These are phyloP conservation scores for Elegia similella DNA, from an alignment of 2,888 invertebrate species.

Conservation along the genomic window DNA sequence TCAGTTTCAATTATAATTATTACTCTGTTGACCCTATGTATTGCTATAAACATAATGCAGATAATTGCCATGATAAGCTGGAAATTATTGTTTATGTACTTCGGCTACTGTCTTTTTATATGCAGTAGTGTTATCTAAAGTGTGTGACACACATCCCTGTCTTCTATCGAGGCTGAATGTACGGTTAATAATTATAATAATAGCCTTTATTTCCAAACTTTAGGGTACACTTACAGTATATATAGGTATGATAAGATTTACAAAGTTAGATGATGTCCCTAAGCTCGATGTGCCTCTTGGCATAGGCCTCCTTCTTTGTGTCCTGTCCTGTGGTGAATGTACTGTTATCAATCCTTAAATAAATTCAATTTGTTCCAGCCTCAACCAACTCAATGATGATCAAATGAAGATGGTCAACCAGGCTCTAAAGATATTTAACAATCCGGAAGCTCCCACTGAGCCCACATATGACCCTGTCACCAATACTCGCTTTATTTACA, in stretches of 20 bases:
- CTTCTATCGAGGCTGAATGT: too few relatives aligned
- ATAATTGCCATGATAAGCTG: neutral
- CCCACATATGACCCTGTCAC: slow-evolving; percentile 68
- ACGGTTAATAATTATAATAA: too few relatives aligned
- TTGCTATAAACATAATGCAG: neutral
- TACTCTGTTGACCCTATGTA: neutral
- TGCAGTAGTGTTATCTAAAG: too few relatives aligned
- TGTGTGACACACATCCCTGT: too few relatives aligned
- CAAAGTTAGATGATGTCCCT: too few relatives aligned
- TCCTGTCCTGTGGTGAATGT: too few relatives aligned
- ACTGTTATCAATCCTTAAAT: neutral
- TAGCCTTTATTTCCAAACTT: too few relatives aligned
- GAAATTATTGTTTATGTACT: neutral
- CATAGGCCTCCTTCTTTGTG: too few relatives aligned
- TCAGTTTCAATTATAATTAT: slow-evolving; percentile 26
- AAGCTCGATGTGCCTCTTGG: too few relatives aligned
- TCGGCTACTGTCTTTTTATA: neutral
- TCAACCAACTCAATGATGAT: slow-evolving; percentile 62
- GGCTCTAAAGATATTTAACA: slow-evolving; percentile 63
- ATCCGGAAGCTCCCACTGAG: slow-evolving; percentile 55
- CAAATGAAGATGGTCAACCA: slow-evolving; percentile 72
- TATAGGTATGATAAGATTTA: too few relatives aligned
- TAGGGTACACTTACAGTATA: too few relatives aligned
- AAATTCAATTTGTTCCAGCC: slow-evolving; percentile 43
- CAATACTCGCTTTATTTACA: slow-evolving; percentile 68